Conservation (phyloP, 1,140 invertebrate genomes). For the Sitophilus oryzae region DNA sequence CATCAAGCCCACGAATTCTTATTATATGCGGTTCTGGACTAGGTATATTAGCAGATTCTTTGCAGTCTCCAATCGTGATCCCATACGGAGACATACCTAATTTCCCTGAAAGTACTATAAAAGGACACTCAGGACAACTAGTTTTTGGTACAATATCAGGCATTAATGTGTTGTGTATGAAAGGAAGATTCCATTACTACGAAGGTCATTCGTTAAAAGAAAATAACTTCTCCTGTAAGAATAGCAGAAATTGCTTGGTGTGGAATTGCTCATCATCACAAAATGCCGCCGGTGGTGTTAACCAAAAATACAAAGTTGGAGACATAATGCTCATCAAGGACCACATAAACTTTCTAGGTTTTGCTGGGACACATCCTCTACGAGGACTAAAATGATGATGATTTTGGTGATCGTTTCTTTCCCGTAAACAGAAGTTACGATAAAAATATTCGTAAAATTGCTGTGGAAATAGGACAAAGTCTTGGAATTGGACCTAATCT, state of each 20-base stretch:
- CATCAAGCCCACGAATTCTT: constrained; percentile 73
- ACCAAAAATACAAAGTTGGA: too few species aligned
- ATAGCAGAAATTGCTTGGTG: constrained; percentile 87
- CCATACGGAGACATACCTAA: constrained; percentile 83
- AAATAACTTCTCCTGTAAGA: constrained; percentile 87
- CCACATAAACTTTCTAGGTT: constrained; percentile 89
- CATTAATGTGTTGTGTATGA: constrained; percentile 83
- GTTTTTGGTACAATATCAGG: constrained; percentile 76
- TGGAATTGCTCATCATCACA: constrained; percentile 78
- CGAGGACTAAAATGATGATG: constrained; percentile 86
- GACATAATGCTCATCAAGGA: too few species aligned
- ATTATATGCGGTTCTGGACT: constrained; percentile 87
- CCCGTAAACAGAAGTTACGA: constrained; percentile 84
- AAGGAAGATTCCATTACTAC: constrained; percentile 90
- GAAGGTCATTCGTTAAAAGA: constrained; percentile 85
- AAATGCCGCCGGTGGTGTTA: constrained; percentile 92
- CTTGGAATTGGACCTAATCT: constrained; percentile 66
- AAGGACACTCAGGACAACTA: constrained; percentile 79
- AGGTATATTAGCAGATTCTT: constrained; percentile 72
- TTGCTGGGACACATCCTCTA: constrained; percentile 84
- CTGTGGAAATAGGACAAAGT: constrained; percentile 61
- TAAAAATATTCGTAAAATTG: constrained; percentile 62
- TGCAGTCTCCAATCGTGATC: constrained; percentile 67
- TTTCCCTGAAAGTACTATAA: constrained; percentile 82
- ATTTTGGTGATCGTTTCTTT: constrained; percentile 84